Percentiles rank a stretch among this genome's conserved stretches.
phyloP scores from a whole-genome alignment of 2,113 vertebrate species.

The Dascyllus trimaculatus region DNA sequence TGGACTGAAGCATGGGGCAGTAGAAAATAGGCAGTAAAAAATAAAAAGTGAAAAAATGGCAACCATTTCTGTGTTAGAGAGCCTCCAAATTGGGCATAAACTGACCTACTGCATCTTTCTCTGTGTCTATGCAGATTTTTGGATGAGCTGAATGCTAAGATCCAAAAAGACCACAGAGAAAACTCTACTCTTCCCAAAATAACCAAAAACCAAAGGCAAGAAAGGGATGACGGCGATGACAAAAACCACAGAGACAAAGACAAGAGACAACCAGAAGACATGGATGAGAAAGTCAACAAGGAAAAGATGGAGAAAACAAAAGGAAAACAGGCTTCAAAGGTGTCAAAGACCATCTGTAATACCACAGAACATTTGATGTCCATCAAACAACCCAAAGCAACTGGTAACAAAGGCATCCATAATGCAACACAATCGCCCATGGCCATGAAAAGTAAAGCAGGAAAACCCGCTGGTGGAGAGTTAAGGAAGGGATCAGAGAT shows the following conservation, averaged over 20 bases:
- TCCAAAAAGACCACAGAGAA: constrained; percentile 87
- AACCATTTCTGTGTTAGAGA: not conserved
- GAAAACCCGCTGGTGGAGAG: constrained; percentile 12
- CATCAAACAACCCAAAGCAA: constrained; percentile 48
- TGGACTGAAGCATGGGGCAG: no score
- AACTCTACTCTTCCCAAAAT: constrained; percentile 83
- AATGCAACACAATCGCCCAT: constrained; percentile 3
- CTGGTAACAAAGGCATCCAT: not conserved
- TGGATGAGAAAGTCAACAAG: constrained; percentile 36
- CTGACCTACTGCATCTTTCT: not conserved
- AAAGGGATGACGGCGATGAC: constrained; percentile 83
- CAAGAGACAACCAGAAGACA: constrained; percentile 33
- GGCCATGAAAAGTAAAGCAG: constrained; percentile 41
- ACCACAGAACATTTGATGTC: constrained; percentile 25
- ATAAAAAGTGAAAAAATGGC: no score
- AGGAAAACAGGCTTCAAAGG: constrained; percentile 46
- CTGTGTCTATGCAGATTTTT: constrained; percentile 81
- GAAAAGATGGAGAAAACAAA: constrained; percentile 45
- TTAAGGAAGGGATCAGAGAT: constrained; percentile 22
- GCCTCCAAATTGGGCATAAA: not conserved
- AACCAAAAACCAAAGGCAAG: constrained; percentile 80
- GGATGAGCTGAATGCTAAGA: constrained; percentile 87
- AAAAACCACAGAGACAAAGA: constrained; percentile 72
- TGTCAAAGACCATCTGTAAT: constrained; percentile 25
- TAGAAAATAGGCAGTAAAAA: no score